These are phyloP conservation scores for Xiphorhynchus elegans DNA, from an alignment of 2,113 vertebrate species.

Conservation along the genomic window DNA sequence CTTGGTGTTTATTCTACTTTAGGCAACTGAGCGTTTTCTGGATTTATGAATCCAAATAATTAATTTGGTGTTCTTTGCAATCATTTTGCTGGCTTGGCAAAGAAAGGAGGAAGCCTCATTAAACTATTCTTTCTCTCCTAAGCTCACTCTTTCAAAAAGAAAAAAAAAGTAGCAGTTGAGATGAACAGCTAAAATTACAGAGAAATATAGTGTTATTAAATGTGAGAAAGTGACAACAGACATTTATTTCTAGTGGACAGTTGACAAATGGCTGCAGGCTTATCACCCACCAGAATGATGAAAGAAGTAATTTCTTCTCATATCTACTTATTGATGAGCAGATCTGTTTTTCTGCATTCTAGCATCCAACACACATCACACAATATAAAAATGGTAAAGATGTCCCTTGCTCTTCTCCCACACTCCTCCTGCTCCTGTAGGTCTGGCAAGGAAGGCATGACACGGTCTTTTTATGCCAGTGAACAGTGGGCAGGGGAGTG, in stretches of 20 bases:
- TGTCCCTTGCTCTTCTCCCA: neutral
- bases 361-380: neutral
- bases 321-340: neutral
- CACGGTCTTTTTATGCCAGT: neutral
- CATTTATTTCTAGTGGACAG: neutral
- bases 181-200: conserved; percentile 11
- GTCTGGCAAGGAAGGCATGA: neutral
- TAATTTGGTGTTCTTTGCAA: neutral
- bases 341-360: neutral
- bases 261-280: conserved; percentile 40
- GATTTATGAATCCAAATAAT: neutral
- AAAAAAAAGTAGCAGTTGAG: neutral
- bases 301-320: conserved; percentile 15
- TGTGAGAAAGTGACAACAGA: conserved; percentile 23
- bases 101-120: neutral
- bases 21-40: neutral
- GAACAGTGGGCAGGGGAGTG: neutral
- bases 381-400: neutral
- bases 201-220: conserved; percentile 14
- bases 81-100: neutral
- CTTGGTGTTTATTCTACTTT: neutral
- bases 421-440: neutral
- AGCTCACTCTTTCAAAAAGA: neutral
- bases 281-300: conserved; percentile 21
- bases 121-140: neutral